phyloP scores from a whole-genome alignment of 2,888 invertebrate genomes.

The Pasiphila rectangulata region DNA sequence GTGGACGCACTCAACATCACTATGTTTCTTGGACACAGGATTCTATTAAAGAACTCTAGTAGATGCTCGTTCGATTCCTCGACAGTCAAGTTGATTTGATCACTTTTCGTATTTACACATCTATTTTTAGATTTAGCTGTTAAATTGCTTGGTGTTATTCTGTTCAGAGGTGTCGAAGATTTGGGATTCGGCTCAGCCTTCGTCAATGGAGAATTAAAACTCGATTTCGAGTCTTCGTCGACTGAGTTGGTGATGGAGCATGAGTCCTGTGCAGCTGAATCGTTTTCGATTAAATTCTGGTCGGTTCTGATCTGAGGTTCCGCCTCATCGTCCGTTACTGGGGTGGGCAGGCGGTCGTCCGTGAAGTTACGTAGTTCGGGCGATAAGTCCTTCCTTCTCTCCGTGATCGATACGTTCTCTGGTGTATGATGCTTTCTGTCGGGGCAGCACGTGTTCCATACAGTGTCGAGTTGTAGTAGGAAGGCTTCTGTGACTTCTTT shows the following conservation, averaged over 20 bases:
- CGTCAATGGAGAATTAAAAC: conserved; percentile 3
- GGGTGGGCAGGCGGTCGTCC: conserved; percentile 49
- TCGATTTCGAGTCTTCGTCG: neutral
- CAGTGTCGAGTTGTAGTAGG: conserved; percentile 47
- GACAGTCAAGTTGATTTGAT: neutral
- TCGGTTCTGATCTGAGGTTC: neutral
- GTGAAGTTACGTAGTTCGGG: conserved; percentile 53
- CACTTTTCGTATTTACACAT: neutral
- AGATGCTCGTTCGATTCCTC: conserved; percentile 32
- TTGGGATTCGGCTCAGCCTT: neutral
- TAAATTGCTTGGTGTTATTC: conserved; percentile 2
- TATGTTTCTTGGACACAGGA: conserved; percentile 66
- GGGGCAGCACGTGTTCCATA: conserved; percentile 66
- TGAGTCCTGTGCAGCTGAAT: neutral
- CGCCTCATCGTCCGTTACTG: conserved; percentile 52
- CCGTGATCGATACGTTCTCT: conserved; percentile 40
- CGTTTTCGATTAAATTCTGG: conserved; percentile 2
- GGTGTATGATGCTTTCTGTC: conserved; percentile 48
- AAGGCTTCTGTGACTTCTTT: too few species aligned
- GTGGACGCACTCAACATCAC: conserved; percentile 49
- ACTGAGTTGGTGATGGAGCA: conserved; percentile 4
- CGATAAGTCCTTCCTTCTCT: conserved; percentile 45
- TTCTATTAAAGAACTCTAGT: conserved; percentile 59
- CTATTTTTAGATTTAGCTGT: neutral
- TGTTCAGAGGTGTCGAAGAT: conserved; percentile 5